A percentile compares a stretch with the other conserved stretches of the same genome.
Evolutionary conservation across 2,113 vertebrate species (phyloP).

Genomic region (Pionites leucogaster): DNA sequence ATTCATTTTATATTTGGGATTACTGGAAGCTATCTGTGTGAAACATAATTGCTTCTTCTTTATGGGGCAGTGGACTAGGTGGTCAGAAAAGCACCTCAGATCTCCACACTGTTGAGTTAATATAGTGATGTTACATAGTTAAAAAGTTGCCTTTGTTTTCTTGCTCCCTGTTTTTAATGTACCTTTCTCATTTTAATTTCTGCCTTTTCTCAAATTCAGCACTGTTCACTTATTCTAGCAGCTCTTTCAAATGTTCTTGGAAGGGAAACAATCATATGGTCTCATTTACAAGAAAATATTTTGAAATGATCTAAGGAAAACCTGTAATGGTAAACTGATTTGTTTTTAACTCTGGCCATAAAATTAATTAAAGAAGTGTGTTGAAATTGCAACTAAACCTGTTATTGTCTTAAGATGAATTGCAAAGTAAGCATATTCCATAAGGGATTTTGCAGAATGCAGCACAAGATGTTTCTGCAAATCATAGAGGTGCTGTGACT

Average conservation of each 20-base stretch:
- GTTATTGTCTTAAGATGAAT: background rate
- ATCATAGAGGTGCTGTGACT: background rate
- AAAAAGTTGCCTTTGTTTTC: background rate
- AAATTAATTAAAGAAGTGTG: background rate
- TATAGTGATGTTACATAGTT: background rate
- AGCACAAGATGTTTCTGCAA: background rate
- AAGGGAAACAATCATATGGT: slow-evolving; percentile 12
- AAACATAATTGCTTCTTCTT: background rate
- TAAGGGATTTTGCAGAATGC: background rate
- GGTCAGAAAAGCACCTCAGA: background rate
- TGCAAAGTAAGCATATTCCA: background rate
- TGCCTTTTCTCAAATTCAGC: background rate
- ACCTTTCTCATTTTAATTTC: background rate
- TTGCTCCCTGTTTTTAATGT: background rate
- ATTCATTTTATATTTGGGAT: background rate
- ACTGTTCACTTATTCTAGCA: background rate
- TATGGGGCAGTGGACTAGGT: background rate
- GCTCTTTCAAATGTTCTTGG: background rate
- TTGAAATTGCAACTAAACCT: background rate
- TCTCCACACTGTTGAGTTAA: background rate
- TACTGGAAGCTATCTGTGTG: background rate
- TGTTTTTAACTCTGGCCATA: background rate
- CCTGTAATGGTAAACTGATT: background rate
- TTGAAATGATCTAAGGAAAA: background rate
- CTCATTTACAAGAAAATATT: background rate